These are phyloP conservation scores for Oreochromis tanganicae DNA, from an alignment of 2,113 vertebrate species.

Conservation along the genomic window DNA sequence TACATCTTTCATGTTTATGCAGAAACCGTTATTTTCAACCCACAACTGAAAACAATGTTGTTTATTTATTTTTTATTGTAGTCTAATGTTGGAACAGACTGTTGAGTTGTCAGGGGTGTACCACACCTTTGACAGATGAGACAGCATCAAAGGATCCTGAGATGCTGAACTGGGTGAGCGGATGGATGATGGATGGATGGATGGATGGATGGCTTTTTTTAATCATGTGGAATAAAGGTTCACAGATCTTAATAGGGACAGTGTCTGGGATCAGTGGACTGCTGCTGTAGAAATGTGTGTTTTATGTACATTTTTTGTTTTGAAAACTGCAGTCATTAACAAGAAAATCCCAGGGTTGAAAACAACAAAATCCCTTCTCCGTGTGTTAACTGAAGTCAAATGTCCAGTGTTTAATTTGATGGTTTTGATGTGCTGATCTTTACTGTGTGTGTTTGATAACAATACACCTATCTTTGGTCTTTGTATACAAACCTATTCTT, in stretches of 20 bases:
- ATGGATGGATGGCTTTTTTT: background rate
- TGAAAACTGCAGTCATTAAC: background rate
- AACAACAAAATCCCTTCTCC: background rate
- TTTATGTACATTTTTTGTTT: background rate
- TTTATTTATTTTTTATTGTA: background rate
- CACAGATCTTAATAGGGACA: background rate
- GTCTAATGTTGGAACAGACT: background rate
- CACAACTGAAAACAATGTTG: background rate
- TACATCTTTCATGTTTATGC: background rate
- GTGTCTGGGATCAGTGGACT: background rate
- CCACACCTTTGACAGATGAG: background rate
- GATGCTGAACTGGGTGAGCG: background rate
- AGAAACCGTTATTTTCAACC: background rate
- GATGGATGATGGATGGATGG: background rate
- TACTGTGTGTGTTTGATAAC: background rate
- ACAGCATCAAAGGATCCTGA: background rate
- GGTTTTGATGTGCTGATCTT: background rate
- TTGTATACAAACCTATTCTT: background rate
- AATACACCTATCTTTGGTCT: background rate
- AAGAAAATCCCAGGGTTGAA: background rate
- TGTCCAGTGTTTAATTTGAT: background rate
- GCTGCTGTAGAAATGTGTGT: background rate
- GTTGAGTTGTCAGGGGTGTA: background rate
- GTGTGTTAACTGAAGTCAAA: background rate
- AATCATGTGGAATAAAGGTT: background rate